phyloP scores from a whole-genome alignment of 2,797 vertebrate species.

The Moxostoma hubbsi region DNA sequence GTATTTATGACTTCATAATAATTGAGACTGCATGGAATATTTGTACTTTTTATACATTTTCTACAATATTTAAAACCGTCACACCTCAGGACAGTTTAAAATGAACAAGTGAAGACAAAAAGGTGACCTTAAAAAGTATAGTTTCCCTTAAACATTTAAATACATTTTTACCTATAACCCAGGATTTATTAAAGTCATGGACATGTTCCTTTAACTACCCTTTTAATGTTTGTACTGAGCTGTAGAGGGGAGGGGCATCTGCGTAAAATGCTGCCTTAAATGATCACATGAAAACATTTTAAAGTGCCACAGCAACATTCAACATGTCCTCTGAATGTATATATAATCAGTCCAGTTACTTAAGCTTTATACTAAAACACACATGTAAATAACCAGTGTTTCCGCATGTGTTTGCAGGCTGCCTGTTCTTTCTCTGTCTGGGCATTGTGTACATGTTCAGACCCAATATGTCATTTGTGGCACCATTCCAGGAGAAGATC shows the following conservation, averaged over 20 bases:
- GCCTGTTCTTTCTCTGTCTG: constrained; percentile 94
- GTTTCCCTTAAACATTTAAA: no score
- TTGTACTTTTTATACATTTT: no score
- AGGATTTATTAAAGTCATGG: no score
- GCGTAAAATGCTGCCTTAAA: neutral
- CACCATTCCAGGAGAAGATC: constrained; percentile 98
- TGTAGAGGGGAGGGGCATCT: neutral
- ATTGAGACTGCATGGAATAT: no score
- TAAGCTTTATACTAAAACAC: neutral
- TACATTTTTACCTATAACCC: no score
- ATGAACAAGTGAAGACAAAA: no score
- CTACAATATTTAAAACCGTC: no score
- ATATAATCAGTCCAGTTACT: neutral
- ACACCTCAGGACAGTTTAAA: no score
- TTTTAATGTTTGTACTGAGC: constrained; percentile 1
- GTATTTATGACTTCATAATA: no score
- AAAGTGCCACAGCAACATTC: no score
- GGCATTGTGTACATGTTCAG: constrained; percentile 99
- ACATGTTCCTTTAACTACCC: no score
- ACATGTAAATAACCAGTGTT: neutral
- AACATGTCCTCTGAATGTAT: neutral
- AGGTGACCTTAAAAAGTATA: no score
- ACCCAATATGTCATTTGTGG: constrained; percentile 97
- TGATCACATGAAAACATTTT: neutral
- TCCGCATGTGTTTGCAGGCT: constrained; percentile 77